Evolutionary conservation across 2,888 invertebrate species (phyloP).

Genomic region (Ischnura elegans): DNA sequence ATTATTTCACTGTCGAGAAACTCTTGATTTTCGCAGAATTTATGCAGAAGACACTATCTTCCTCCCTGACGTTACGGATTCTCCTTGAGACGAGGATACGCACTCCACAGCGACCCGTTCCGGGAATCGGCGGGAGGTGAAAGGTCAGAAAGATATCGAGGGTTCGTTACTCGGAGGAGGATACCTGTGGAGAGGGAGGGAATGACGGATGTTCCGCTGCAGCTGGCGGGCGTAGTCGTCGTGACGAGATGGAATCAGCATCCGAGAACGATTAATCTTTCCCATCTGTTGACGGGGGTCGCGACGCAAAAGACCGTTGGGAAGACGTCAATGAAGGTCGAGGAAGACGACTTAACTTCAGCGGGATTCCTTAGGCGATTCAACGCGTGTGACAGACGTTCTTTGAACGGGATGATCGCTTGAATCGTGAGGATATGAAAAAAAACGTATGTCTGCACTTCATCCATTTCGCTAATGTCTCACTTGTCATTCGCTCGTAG

Average conservation of each 20-base stretch:
- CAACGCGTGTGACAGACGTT: not conserved
- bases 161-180: not conserved
- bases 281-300: not conserved
- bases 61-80: not conserved
- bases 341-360: not conserved
- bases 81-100: not conserved
- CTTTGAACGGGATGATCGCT: not conserved
- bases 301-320: not conserved
- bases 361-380: not conserved
- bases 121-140: not conserved
- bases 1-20: too few relatives aligned
- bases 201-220: not conserved
- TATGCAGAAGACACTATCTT: not conserved
- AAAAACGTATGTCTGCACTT: not conserved
- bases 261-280: not conserved
- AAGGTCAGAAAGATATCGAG: not conserved
- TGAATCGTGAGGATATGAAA: not conserved
- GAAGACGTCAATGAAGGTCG: not conserved
- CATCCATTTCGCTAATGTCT: too few relatives aligned
- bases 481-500: too few relatives aligned
- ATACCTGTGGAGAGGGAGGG: not conserved
- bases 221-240: not conserved
- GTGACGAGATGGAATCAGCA: slow-evolving; percentile 25
- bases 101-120: not conserved
- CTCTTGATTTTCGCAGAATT: too few relatives aligned